Percentiles rank a stretch among this genome's conserved stretches.
phyloP scores from a whole-genome alignment of 2,113 vertebrate genomes.

The Sinosuthora webbiana region DNA sequence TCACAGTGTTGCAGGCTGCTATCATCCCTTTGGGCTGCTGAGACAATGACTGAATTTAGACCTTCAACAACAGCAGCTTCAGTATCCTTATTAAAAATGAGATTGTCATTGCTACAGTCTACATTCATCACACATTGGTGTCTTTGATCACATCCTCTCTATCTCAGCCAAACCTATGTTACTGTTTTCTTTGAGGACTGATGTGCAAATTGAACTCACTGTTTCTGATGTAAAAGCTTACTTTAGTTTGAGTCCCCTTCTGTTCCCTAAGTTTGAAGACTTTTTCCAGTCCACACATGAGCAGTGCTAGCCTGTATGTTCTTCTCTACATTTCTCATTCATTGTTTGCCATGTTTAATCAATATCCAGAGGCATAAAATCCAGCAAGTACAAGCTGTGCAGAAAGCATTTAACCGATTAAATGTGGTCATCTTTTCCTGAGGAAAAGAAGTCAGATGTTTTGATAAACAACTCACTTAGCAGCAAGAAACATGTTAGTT shows the following conservation, averaged over 20 bases:
- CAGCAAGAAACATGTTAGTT: neutral
- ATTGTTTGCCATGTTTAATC: neutral
- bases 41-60: neutral
- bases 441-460: neutral
- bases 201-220: neutral
- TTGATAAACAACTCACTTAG: neutral
- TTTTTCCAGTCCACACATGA: neutral
- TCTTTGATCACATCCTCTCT: neutral
- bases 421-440: neutral
- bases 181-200: neutral
- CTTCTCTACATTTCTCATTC: neutral
- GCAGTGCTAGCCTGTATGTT: neutral
- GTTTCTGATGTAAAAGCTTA: neutral
- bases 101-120: neutral
- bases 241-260: neutral
- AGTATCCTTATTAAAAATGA: neutral
- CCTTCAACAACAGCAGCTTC: neutral
- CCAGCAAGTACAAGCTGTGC: neutral
- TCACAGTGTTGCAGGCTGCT: neutral
- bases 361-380: neutral
- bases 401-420: neutral
- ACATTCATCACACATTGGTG: neutral
- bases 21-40: neutral
- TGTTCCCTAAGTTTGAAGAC: neutral
- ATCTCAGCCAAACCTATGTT: neutral